Conservation (phyloP, 1,140 invertebrate genomes). For the Leptinotarsa defecta region DNA sequence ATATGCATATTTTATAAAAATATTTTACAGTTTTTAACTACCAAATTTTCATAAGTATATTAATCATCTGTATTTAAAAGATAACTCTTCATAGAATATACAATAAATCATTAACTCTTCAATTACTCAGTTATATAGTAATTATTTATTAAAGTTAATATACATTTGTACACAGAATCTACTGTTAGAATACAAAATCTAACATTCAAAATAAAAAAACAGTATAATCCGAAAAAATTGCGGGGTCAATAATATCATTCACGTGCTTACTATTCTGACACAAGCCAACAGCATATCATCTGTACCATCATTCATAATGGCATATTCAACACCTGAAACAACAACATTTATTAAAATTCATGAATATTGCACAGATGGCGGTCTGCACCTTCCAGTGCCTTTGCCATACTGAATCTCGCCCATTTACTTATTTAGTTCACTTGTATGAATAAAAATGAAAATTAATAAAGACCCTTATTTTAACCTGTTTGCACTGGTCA, state of each 20-base stretch:
- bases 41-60: too few relatives aligned
- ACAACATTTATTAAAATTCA: too few relatives aligned
- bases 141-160: neutral
- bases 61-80: too few relatives aligned
- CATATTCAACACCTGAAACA: constrained; percentile 10
- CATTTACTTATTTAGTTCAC: too few relatives aligned
- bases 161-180: neutral
- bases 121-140: neutral
- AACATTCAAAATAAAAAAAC: neutral
- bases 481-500: too few relatives aligned
- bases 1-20: too few relatives aligned
- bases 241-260: neutral
- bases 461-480: too few relatives aligned
- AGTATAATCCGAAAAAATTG: neutral
- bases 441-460: too few relatives aligned
- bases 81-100: neutral
- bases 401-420: too few relatives aligned
- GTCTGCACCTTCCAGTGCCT: too few relatives aligned
- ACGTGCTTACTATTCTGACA: neutral
- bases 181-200: neutral
- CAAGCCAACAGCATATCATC: neutral
- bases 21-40: too few relatives aligned
- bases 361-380: too few relatives aligned
- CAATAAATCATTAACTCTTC: neutral
- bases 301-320: constrained; percentile 10